Evolutionary conservation across 2,888 invertebrate genomes (phyloP).

Genomic region (Ophion obscuratus): DNA sequence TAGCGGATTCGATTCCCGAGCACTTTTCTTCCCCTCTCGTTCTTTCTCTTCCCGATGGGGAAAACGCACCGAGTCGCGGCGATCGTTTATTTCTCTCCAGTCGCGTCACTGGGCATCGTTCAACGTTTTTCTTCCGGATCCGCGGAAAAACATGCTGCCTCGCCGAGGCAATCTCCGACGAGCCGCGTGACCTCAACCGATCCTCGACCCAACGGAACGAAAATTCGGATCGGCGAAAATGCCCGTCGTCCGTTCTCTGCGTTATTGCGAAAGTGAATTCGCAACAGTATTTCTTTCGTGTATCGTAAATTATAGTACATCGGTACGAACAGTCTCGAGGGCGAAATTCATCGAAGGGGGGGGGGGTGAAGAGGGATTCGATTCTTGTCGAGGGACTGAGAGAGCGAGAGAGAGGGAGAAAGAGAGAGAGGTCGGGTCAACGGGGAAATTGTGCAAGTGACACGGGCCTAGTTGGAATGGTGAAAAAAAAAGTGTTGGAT

Average conservation of each 20-base stretch:
- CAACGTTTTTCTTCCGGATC: background rate
- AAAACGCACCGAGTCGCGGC: background rate
- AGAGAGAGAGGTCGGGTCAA: background rate
- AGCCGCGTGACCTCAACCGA: background rate
- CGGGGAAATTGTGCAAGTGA: background rate
- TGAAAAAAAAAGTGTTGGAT: background rate
- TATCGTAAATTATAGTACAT: constrained; percentile 52
- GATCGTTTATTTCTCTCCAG: constrained; percentile 15
- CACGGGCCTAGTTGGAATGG: constrained; percentile 7
- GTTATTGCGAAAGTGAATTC: constrained; percentile 57
- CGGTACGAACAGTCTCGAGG: constrained; percentile 63
- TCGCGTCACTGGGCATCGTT: constrained; percentile 1
- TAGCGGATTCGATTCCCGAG: constrained; percentile 17
- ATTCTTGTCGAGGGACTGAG: background rate
- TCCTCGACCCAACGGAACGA: background rate
- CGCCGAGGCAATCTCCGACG: background rate
- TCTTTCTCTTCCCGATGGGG: background rate
- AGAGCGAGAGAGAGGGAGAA: background rate
- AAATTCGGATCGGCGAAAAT: background rate
- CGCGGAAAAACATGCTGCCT: background rate
- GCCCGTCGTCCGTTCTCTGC: constrained; percentile 69
- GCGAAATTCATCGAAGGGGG: constrained; percentile 28
- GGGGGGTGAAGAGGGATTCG: background rate
- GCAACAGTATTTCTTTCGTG: constrained; percentile 23
- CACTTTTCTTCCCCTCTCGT: background rate